phyloP scores from a whole-genome alignment of 2,888 invertebrate genomes.

The Xanthorhoe designata region DNA sequence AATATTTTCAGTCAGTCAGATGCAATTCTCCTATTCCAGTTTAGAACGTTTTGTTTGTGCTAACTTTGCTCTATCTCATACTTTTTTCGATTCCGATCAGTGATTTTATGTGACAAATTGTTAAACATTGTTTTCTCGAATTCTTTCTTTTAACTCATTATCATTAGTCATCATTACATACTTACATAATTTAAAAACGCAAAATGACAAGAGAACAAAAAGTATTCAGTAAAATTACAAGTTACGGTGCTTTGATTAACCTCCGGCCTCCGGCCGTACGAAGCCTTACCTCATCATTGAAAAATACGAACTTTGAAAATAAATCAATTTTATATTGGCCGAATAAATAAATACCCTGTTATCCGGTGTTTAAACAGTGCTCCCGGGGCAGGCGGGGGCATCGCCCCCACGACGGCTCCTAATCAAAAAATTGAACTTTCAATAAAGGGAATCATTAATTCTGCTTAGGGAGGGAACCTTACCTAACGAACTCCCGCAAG shows the following conservation, averaged over 20 bases:
- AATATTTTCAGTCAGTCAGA: neutral
- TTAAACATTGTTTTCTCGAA: too few relatives aligned
- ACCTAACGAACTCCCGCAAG: slow-evolving; percentile 76
- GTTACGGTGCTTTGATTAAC: neutral
- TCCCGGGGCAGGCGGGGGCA: slow-evolving; percentile 51
- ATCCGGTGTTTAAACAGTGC: slow-evolving; percentile 81
- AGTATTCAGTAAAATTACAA: neutral
- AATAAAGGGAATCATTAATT: slow-evolving; percentile 90
- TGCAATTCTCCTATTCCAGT: neutral
- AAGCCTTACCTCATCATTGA: slow-evolving; percentile 14
- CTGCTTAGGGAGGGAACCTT: slow-evolving; percentile 77
- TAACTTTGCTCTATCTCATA: neutral
- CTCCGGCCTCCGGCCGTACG: neutral
- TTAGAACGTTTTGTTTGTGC: neutral
- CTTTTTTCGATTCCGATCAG: too few relatives aligned
- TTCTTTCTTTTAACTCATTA: too few relatives aligned
- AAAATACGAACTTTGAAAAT: slow-evolving; percentile 51
- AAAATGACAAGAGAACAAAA: neutral
- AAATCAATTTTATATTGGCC: slow-evolving; percentile 78
- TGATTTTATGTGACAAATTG: too few relatives aligned
- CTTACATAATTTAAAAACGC: neutral
- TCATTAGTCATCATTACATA: too few relatives aligned
- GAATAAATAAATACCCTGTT: slow-evolving; percentile 81
- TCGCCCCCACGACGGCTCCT: slow-evolving; percentile 62
- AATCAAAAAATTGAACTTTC: slow-evolving; percentile 90